A percentile compares a stretch with the other conserved stretches of the same genome.
phyloP scores from a whole-genome alignment of 2,888 invertebrate genomes.

The Dryocosmus kuriphilus region DNA sequence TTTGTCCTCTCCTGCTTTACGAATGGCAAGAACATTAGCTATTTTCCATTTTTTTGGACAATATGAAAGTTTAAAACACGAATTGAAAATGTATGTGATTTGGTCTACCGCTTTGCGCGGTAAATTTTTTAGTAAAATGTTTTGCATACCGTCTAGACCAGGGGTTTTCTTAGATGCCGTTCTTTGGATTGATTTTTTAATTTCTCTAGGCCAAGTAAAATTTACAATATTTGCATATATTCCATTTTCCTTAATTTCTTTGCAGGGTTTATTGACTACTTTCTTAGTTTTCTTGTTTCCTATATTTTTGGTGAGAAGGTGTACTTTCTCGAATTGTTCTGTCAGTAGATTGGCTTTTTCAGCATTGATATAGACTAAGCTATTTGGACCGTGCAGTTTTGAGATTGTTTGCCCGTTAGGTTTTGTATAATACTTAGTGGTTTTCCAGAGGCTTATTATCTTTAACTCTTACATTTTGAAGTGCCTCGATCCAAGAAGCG shows the following conservation, averaged over 20 bases:
- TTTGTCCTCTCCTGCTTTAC: slow-evolving; percentile 44
- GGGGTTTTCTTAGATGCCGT: slow-evolving; percentile 42
- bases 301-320: slow-evolving; percentile 48
- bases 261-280: background rate
- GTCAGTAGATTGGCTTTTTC: slow-evolving; percentile 48
- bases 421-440: slow-evolving; percentile 43
- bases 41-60: slow-evolving; percentile 48
- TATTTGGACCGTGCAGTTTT: background rate
- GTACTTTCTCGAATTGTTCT: slow-evolving; percentile 47
- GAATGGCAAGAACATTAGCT: slow-evolving; percentile 45
- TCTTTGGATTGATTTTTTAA: slow-evolving; percentile 9
- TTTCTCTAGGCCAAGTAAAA: slow-evolving; percentile 37
- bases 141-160: slow-evolving; percentile 45
- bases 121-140: slow-evolving; percentile 50
- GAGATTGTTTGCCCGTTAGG: background rate
- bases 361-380: background rate
- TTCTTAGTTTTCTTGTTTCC: slow-evolving; percentile 9
- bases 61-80: slow-evolving; percentile 37
- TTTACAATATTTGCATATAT: background rate
- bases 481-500: no score
- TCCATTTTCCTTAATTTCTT: background rate
- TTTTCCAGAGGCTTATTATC: slow-evolving; percentile 47
- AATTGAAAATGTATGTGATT: slow-evolving; percentile 47
- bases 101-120: slow-evolving; percentile 43
- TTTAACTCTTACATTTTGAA: slow-evolving; percentile 44